phyloP scores from a whole-genome alignment of 2,888 invertebrate genomes.

The Macaria liturata region DNA sequence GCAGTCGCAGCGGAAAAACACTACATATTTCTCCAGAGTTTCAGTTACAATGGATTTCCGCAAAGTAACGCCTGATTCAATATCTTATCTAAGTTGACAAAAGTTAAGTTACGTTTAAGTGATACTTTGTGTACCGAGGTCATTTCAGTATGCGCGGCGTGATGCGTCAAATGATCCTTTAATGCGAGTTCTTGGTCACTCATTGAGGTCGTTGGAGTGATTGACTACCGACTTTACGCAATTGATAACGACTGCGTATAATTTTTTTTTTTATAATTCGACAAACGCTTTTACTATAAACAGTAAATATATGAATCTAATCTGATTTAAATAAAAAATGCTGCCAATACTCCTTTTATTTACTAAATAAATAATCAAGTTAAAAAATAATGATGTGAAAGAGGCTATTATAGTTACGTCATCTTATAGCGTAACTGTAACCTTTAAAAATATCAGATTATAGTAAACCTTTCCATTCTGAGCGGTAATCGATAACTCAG shows the following conservation, averaged over 20 bases:
- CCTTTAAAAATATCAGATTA: slow-evolving; percentile 48
- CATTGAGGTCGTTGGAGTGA: slow-evolving; percentile 64
- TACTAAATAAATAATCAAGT: too few species aligned
- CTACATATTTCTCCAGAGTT: too few species aligned
- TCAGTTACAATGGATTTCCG: too few species aligned
- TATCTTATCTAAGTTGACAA: too few species aligned
- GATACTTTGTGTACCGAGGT: slow-evolving; percentile 70
- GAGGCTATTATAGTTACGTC: slow-evolving; percentile 22
- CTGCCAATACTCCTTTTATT: too few species aligned
- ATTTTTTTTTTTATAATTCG: too few species aligned
- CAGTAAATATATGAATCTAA: too few species aligned
- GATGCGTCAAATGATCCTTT: slow-evolving; percentile 78
- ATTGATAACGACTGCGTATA: too few species aligned
- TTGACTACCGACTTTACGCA: neutral
- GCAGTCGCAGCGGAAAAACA: too few species aligned
- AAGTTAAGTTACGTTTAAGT: slow-evolving; percentile 23
- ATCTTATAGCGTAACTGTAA: slow-evolving; percentile 24
- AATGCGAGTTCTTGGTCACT: slow-evolving; percentile 79
- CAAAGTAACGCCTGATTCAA: too few species aligned
- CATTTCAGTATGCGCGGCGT: slow-evolving; percentile 73
- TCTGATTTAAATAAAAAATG: too few species aligned
- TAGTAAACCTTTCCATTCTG: slow-evolving; percentile 34
- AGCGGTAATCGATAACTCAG: slow-evolving; percentile 56
- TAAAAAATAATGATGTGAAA: neutral
- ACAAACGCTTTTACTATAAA: too few species aligned